Evolutionary conservation across 1,140 invertebrate genomes (phyloP), one percentile per base, ranked within the genome.

Genomic region (Cydia strobilella): DNA sequence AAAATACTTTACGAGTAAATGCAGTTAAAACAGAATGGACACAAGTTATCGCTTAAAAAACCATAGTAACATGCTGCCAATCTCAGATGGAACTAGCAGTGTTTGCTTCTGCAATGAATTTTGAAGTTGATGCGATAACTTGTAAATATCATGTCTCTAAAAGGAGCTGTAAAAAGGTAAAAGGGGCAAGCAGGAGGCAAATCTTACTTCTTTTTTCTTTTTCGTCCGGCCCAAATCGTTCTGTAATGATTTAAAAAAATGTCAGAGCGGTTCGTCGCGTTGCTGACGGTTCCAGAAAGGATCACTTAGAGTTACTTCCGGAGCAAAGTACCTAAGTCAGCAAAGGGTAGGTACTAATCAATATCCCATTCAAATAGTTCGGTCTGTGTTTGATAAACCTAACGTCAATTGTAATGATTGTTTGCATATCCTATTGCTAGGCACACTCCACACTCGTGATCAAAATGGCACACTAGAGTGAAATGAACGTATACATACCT

Each of bases 131-230:
- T 86, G 90, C 91, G 90, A 93, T 92, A 93, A 91, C 91, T 93
- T 91, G 90, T 82, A 89, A 69, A 78, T 75, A 81, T 82, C 12
- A 78, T 84, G 84, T 84, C 80, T 88, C 87, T 90, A 91, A 87
- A 91, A 93, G 85, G 90, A 93, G 91, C 87, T 82, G 84, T 90
- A 91, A 91, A 90, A 85, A 90, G 85, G 89, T 90, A 90, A 87
- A 91, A 92, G 89, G 91, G 90, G 90, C 90, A 92, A 92, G 88
- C 91, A 92, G 93, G 89, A 92, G 93, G 89, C 93, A 94, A 51
- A 91, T 96, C 97, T 97, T 97, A 97, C 96, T 97, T 97, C 96
- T 97, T 97, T 97, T 96, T 97, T 97, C 96, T 97, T 97, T 97
- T 97, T 97, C 96, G 96, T 97, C 95, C 96, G 96, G 96, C 96